Conservation (phyloP, 2,113 vertebrate species). For the Sinocyclocheilus anophthalmus region DNA sequence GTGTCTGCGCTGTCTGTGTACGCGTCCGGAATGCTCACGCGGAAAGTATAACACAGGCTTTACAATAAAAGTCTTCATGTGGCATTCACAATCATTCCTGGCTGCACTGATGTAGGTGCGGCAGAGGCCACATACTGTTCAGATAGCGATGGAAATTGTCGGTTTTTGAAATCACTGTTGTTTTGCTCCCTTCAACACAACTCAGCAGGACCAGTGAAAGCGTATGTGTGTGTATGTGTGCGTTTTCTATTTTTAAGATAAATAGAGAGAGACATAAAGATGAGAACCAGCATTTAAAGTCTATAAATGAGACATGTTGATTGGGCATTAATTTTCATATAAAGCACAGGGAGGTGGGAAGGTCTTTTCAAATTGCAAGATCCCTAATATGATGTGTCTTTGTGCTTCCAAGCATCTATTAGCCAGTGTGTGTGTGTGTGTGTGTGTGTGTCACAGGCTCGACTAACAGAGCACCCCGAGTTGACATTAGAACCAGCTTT, state of each 20-base stretch:
- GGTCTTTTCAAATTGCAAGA: background rate
- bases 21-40: no score
- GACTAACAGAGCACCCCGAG: background rate
- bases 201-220: background rate
- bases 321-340: conserved; percentile 1
- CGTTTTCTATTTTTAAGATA: conserved; percentile 1
- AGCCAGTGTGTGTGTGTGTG: background rate
- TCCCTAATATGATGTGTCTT: background rate
- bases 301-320: conserved; percentile 24
- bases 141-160: background rate
- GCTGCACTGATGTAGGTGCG: background rate
- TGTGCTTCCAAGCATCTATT: background rate
- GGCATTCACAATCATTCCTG: conserved; percentile 21
- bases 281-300: conserved; percentile 41
- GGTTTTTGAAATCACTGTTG: conserved; percentile 35
- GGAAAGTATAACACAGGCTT: no score
- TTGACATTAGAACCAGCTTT: conserved; percentile 12
- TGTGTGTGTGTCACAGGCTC: background rate
- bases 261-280: conserved; percentile 8
- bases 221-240: background rate
- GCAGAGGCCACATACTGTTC: conserved; percentile 24
- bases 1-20: no score
- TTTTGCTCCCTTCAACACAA: conserved; percentile 26
- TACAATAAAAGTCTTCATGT: conserved; percentile 7
- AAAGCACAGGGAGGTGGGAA: background rate